A percentile compares a stretch with the other conserved stretches of the same genome.
These are phyloP conservation scores for Caenorhabditis afra DNA, from an alignment of 2,888 invertebrate genomes.

Conservation along the genomic window DNA sequence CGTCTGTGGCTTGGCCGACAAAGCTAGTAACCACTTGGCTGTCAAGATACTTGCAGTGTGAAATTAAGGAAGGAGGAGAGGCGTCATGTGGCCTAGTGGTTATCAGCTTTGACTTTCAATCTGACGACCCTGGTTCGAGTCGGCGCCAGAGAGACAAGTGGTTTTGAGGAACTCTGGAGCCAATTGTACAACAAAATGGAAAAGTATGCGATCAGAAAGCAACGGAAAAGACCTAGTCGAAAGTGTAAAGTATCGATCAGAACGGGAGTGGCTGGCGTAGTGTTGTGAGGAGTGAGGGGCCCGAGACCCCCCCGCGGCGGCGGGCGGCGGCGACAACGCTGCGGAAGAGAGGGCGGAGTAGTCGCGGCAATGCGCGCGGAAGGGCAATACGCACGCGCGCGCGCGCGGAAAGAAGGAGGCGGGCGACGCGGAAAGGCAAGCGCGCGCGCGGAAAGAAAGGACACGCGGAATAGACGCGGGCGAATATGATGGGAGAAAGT, in stretches of 20 bases:
- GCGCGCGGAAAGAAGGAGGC: slow-evolving; percentile 25
- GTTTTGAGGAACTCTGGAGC: too few species aligned
- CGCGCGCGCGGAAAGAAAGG: not conserved
- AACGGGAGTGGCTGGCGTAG: too few species aligned
- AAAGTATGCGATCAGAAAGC: too few species aligned
- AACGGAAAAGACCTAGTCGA: too few species aligned
- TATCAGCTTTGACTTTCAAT: not conserved
- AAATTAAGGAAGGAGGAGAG: not conserved
- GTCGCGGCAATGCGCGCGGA: slow-evolving; percentile 27
- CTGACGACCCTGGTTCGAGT: not conserved
- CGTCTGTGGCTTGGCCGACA: not conserved
- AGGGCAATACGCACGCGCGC: slow-evolving; percentile 20
- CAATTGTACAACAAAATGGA: too few species aligned
- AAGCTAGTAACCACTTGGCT: too few species aligned
- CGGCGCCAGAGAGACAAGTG: too few species aligned
- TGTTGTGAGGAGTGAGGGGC: not conserved
- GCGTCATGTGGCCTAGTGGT: not conserved
- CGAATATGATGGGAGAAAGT: not conserved
- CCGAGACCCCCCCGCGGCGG: not conserved
- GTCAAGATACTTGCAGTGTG: too few species aligned
- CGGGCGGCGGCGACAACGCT: slow-evolving; percentile 11
- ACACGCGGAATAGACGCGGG: not conserved
- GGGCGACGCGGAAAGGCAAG: slow-evolving; percentile 3
- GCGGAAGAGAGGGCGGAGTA: slow-evolving; percentile 11
- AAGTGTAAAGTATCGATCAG: too few species aligned